phyloP scores from a whole-genome alignment of 37 sponge, comb jelly and placozoan species.

The Chondrilla cf. caribensis region DNA sequence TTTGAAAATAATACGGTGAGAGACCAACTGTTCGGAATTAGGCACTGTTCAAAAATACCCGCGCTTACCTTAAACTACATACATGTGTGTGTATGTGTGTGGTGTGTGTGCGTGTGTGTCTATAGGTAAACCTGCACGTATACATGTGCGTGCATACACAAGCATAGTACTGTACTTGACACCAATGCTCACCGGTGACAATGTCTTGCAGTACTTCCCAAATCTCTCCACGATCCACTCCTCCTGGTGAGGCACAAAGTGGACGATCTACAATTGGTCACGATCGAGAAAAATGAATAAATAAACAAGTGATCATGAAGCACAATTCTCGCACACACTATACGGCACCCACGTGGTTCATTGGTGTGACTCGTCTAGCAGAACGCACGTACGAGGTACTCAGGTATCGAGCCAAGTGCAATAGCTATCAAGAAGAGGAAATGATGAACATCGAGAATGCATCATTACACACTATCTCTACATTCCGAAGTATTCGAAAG shows the following conservation, averaged over 20 bases:
- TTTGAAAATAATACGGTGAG: too few species aligned
- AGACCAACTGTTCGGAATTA: too few species aligned
- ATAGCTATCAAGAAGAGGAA: neutral
- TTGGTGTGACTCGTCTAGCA: neutral
- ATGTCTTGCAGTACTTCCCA: constrained; percentile 78
- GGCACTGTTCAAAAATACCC: too few species aligned
- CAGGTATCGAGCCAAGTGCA: neutral
- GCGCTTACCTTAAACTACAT: too few species aligned
- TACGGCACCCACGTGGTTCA: constrained; percentile 3
- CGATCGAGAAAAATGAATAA: neutral
- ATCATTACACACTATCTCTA: too few species aligned
- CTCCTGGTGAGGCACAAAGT: constrained; percentile 97
- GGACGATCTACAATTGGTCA: constrained; percentile 64
- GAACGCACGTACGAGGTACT: neutral
- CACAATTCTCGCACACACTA: neutral
- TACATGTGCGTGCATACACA: neutral
- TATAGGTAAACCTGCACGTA: neutral
- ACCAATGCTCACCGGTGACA: constrained; percentile 58
- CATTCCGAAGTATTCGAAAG: too few species aligned
- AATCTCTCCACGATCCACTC: constrained; percentile 97
- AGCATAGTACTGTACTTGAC: neutral
- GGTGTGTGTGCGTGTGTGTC: too few species aligned
- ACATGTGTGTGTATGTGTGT: too few species aligned
- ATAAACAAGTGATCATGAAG: neutral
- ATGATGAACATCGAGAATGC: too few species aligned